Percentiles rank a stretch among this genome's conserved stretches.
phyloP scores from a whole-genome alignment of 2,113 vertebrate genomes.

The Dicaeum eximium region DNA sequence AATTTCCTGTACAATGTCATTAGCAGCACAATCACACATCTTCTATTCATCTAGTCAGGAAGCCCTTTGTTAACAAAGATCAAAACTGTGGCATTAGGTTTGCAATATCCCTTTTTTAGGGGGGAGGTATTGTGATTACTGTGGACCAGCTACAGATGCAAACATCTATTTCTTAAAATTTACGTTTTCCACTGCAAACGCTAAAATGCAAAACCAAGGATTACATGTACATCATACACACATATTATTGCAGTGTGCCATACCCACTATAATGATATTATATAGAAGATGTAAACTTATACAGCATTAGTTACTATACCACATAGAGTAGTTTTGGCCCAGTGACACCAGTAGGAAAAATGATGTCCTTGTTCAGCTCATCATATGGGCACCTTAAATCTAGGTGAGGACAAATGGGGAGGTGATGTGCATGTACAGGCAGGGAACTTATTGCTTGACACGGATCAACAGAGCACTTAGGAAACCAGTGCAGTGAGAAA shows the following conservation, averaged over 20 bases:
- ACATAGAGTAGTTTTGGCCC: constrained; percentile 65
- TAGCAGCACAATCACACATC: constrained; percentile 76
- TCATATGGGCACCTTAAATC: constrained; percentile 86
- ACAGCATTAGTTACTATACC: constrained; percentile 39
- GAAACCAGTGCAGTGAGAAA: constrained; percentile 84
- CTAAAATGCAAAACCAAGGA: neutral
- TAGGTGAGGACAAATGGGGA: constrained; percentile 84
- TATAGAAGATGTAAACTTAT: constrained; percentile 17
- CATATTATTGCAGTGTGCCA: neutral
- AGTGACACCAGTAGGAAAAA: constrained; percentile 79
- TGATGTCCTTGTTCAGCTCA: constrained; percentile 85
- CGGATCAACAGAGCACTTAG: constrained; percentile 86
- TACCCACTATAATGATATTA: neutral
- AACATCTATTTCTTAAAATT: neutral
- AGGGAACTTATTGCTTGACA: constrained; percentile 85
- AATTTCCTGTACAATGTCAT: constrained; percentile 82
- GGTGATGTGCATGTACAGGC: constrained; percentile 80
- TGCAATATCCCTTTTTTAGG: neutral
- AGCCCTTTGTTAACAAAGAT: constrained; percentile 72
- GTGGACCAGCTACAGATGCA: neutral
- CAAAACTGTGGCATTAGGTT: constrained; percentile 60
- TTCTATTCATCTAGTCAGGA: constrained; percentile 75
- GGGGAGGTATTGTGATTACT: neutral
- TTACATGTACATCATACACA: neutral
- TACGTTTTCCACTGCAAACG: neutral